phyloP scores from a whole-genome alignment of 1,140 invertebrate species.

The Drosophila melanogaster region DNA sequence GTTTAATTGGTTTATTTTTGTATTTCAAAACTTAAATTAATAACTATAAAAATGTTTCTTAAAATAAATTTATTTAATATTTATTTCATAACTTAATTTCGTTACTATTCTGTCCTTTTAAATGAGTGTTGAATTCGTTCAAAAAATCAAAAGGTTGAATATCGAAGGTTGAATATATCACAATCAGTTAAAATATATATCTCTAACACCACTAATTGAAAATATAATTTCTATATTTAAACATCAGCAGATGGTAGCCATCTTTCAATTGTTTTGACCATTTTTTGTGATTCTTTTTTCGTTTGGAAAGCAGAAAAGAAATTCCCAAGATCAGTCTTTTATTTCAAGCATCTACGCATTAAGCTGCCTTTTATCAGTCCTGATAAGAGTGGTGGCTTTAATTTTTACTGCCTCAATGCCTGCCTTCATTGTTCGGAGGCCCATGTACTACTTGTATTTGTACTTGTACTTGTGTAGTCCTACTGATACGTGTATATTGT shows the following conservation, averaged over 20 bases:
- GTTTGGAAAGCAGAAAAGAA: background rate
- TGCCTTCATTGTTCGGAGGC: constrained; percentile 33
- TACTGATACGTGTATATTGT: constrained; percentile 29
- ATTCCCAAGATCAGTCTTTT: constrained; percentile 8
- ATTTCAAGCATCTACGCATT: constrained; percentile 37
- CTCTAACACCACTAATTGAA: background rate
- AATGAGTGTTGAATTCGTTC: too few relatives aligned
- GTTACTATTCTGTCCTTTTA: too few relatives aligned
- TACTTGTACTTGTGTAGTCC: constrained; percentile 9
- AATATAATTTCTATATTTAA: background rate
- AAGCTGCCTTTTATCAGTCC: constrained; percentile 42
- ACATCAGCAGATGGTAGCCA: constrained; percentile 5
- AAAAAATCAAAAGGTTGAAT: too few relatives aligned
- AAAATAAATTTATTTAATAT: background rate
- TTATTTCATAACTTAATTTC: too few relatives aligned
- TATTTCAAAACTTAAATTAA: background rate
- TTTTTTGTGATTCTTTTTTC: background rate
- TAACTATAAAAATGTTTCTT: too few relatives aligned
- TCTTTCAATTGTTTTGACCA: constrained; percentile 7
- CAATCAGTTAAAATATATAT: background rate
- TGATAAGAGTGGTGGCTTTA: constrained; percentile 24
- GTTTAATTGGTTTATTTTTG: background rate
- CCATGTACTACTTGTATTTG: constrained; percentile 19
- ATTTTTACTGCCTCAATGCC: constrained; percentile 29
- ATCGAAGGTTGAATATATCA: too few relatives aligned